Base-by-base conservation (phyloP, 2,113 vertebrate species). In the Thomomys bottae region DNA sequence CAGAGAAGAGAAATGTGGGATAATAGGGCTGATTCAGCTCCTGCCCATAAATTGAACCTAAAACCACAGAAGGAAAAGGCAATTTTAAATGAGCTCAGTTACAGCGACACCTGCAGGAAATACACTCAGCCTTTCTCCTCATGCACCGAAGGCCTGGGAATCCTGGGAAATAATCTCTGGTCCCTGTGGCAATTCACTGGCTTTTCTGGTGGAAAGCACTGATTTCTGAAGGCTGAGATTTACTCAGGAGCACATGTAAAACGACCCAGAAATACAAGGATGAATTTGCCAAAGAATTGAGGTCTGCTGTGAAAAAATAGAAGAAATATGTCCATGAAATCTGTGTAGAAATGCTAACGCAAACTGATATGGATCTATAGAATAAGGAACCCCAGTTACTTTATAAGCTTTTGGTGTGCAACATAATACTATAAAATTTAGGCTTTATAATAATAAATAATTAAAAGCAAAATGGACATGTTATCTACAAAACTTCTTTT, bases 321-420 rank as follows among this genome's bases (percentile, higher is more conserved):
- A 88, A 70, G 17, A 70, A 82, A 93, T 61, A 34, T 8, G 4
- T 79, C 78, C 76, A 83, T 86, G 38, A 86, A 80, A 84, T 68
- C 23, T 72, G 76, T 40, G 24, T 67, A 63, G 59, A 96, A 94
- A 90, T 34, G n/a, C 63, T 79, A 76, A 57, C 66, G 87, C 6
- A 54, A 72, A 15, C 1, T 54, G 42, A 67, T 28, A 38, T 42
- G 10, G 28, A 75, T 24, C 23, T 32, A 63, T 12, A 89, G 28
- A 28, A 23, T 70, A 20, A 45, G 34, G 30, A 90, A 67, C 81
- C 32, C 49, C 14, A 67, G 80, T 42, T 84, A 75, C 61, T 90
- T 54, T 18, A 5, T 30, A 68, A 61, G 26, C 73, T 68, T 88
- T 54, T 61, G n/a, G 28, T 73, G 18, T 34, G 68, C 71, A 15